Evolutionary conservation across 2,888 invertebrate genomes (phyloP), one percentile per base, ranked within the genome.

Genomic region (Epinotia brunnichana): DNA sequence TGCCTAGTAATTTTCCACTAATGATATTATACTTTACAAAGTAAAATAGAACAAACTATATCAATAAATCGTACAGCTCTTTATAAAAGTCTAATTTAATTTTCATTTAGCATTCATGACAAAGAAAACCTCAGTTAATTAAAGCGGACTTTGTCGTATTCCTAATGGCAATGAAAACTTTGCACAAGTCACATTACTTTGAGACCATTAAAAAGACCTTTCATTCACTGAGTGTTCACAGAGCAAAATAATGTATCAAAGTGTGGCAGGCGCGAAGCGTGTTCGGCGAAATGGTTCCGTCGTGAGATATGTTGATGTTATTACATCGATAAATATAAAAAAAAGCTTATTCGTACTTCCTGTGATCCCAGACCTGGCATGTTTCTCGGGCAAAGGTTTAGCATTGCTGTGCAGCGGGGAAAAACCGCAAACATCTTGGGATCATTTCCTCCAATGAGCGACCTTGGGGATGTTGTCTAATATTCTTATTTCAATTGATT

Each of bases 101-200:
- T 66, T 41, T 56, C 56, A 56, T 56, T 54, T 44, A 39, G n/a
- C 39, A 66, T 54, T 57, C 29, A 67, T 15, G 29, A 67, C 44
- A 64, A 70, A 64, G 70, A 60, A 53, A 59, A 53, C 17, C 17
- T 59, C 35, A 35, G 59, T 53, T 67, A 53, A 62, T 62, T 67
- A 61, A 39, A 68, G 51, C 5, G 41, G 63, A 69, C 57, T 69
- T 53, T 62, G 39, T 69, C 56, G 54, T 62, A 71, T 63, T 68
- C 54, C 24, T 44, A 61, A 72, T 60, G 73, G 73, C 62, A 63
- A 69, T 63, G 53, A 69, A 71, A 71, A 69, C 39, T 39, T 69
- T 48, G 39, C 73, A 63, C 57, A 73, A 69, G 68, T 59, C 60
- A 69, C 69, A 59, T 73, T 73, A 73, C 63, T 63, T 73, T 73